Evolutionary conservation across 2,113 vertebrate species (phyloP).

Genomic region (Actenoides hombroni): DNA sequence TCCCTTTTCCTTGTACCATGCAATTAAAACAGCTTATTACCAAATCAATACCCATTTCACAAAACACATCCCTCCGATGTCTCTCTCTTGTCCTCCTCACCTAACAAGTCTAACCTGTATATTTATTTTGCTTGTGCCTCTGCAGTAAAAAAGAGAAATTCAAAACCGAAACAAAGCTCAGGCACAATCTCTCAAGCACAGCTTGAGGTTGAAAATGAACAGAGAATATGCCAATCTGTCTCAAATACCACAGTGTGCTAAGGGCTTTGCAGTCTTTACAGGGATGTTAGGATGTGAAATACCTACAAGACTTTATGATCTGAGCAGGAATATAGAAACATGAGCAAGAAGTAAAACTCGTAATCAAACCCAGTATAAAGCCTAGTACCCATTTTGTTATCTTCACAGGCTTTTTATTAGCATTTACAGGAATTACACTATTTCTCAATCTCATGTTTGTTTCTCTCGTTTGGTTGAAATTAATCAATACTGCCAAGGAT

Average conservation of each 20-base stretch:
- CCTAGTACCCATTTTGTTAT: not conserved
- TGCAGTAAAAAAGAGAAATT: not conserved
- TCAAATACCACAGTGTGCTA: not conserved
- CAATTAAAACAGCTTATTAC: constrained; percentile 47
- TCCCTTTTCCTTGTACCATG: constrained; percentile 7
- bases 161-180: not conserved
- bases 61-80: not conserved
- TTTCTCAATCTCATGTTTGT: not conserved
- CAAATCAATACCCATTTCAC: constrained; percentile 44
- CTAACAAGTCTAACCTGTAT: not conserved
- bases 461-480: not conserved
- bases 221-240: not conserved
- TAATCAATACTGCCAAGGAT: not conserved
- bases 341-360: not conserved
- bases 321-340: not conserved
- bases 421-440: not conserved
- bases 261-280: not conserved
- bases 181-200: not conserved
- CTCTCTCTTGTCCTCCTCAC: constrained; percentile 17
- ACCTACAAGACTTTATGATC: not conserved
- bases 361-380: not conserved
- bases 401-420: not conserved
- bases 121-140: constrained; percentile 5
- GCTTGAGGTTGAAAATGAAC: not conserved
- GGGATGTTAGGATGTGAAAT: not conserved